These are phyloP conservation scores for Mesembrinibis cayennensis DNA, from an alignment of 2,113 vertebrate species.

Conservation along the genomic window DNA sequence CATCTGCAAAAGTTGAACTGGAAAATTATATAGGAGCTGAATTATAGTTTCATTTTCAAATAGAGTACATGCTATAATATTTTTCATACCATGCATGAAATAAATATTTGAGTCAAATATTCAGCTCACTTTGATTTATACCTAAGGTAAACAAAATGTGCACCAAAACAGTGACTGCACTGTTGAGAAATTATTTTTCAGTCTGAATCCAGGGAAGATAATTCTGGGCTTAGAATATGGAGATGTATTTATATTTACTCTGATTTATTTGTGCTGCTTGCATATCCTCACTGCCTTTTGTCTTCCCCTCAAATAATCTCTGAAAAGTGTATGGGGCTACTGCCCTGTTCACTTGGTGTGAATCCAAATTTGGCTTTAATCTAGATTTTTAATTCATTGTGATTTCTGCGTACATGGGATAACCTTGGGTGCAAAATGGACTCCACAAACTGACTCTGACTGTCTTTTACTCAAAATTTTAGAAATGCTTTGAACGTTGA, in stretches of 20 bases:
- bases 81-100: neutral
- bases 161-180: neutral
- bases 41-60: slow-evolving; percentile 39
- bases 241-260: neutral
- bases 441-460: neutral
- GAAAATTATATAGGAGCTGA: neutral
- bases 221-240: neutral
- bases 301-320: neutral
- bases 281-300: neutral
- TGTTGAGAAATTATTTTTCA: neutral
- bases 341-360: neutral
- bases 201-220: neutral
- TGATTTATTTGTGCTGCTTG: neutral
- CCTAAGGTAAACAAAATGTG: neutral
- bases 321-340: neutral
- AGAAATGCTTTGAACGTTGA: neutral
- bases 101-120: slow-evolving; percentile 21
- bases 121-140: neutral
- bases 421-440: neutral
- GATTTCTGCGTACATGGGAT: neutral
- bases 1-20: neutral
- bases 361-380: neutral
- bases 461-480: neutral
- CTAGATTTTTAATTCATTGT: neutral
- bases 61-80: neutral